Evolutionary conservation across 2,888 invertebrate species (phyloP), one percentile per base, ranked within the genome.

Genomic region (Peribatodes rhomboidaria): DNA sequence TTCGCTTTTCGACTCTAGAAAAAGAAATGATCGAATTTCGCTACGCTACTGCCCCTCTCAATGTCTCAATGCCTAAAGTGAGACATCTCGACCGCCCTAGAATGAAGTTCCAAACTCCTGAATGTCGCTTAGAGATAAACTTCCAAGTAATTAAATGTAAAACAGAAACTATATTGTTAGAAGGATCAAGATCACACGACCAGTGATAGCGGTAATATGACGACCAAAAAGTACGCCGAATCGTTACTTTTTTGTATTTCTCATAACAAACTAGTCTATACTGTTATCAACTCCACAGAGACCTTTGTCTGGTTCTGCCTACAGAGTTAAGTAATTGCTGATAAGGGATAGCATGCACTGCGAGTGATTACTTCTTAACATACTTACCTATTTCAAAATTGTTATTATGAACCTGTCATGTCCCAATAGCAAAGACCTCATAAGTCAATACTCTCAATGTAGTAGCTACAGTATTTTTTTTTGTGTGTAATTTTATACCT

Each of bases 221-320:
- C 46, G 22, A 14, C 31, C 14, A 10, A 31, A 31, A 27, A 31
- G 31, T 16, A 46, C 1, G 27, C 27, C 14, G 47, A 31, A 33
- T 31, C 2, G 31, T 31, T 31, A 16, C 47, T 49, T 49, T 9
- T 31, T 16, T 16, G 31, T 49, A n/a, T 31, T 49, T 47, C 47
- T n/a, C n/a, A n/a, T n/a, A 27, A n/a, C 27, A 11, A n/a, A n/a
- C n/a, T 13, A 47, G n/a, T 11, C 16, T 22, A 22, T 46, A 9
- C 14, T 47, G 46, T 16, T 39, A 39, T 57, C 31, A 11, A n/a
- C 16, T 0, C 13, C 49, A 50, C 50, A 42, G 20, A n/a, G 59
- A 33, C 59, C 59, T 59, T 59, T 59, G 59, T 52, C 42, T 59
- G n/a, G 33, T 10, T 18, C 4, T 46, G 18, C 7, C n/a, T 46